These are phyloP conservation scores for Pseudomyrmex cubaensis DNA, from an alignment of 1,140 invertebrate species.

Conservation along the genomic window DNA sequence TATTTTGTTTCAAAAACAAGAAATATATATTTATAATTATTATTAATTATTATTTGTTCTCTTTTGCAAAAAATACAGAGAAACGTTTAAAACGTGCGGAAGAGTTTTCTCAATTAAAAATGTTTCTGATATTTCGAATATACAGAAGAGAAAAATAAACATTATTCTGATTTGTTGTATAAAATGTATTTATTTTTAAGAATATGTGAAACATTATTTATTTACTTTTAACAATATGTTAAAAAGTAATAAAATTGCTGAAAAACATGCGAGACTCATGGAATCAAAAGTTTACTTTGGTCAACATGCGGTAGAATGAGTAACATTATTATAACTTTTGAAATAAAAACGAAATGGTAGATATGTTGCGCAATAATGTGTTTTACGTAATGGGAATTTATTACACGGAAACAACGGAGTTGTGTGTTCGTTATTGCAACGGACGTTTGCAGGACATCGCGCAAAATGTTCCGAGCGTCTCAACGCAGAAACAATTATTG, in stretches of 20 bases:
- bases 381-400: slow-evolving; percentile 6
- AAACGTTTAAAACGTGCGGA: neutral
- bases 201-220: neutral
- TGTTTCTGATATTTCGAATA: neutral
- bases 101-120: slow-evolving; percentile 11
- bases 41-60: too few relatives aligned
- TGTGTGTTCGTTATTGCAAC: slow-evolving; percentile 1
- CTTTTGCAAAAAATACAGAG: neutral
- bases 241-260: neutral
- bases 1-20: slow-evolving; percentile 11
- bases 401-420: neutral
- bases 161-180: neutral
- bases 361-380: neutral
- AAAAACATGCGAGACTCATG: neutral
- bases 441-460: neutral
- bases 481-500: slow-evolving; percentile 35
- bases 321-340: slow-evolving; percentile 11
- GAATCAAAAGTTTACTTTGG: too few relatives aligned
- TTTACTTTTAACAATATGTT: too few relatives aligned
- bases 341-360: neutral
- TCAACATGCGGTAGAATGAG: too few relatives aligned
- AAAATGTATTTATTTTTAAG: neutral
- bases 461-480: neutral
- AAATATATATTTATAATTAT: neutral
- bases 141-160: neutral